phyloP scores from a whole-genome alignment of 2,113 vertebrate genomes.

The Microtus pennsylvanicus region DNA sequence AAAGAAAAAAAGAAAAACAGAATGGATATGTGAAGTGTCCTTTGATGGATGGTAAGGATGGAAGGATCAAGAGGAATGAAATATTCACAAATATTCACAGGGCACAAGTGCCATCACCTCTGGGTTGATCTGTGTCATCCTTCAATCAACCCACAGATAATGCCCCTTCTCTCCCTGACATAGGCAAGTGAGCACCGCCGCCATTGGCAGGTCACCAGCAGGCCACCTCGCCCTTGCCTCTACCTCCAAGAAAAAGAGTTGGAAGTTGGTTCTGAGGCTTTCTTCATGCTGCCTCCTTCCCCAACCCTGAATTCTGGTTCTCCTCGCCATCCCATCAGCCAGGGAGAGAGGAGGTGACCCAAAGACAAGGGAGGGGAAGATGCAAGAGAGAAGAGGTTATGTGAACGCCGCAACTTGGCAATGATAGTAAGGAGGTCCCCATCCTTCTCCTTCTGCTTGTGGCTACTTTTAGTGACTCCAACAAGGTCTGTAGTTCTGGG shows the following conservation, averaged over 20 bases:
- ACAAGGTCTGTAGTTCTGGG: background rate
- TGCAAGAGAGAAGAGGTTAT: background rate
- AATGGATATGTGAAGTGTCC: background rate
- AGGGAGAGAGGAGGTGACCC: background rate
- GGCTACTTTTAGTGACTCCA: background rate
- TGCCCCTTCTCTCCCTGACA: background rate
- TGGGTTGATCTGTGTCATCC: background rate
- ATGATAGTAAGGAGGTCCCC: background rate
- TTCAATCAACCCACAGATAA: background rate
- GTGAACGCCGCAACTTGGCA: background rate
- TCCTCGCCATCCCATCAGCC: background rate
- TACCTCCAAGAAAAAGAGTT: no score
- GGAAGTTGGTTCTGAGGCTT: background rate
- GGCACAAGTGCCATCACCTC: background rate
- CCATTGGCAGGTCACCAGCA: background rate
- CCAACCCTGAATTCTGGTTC: background rate
- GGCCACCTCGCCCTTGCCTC: no score
- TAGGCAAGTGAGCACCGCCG: fast-evolving
- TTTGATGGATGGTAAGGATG: background rate
- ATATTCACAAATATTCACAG: background rate
- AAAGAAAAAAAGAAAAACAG: no score
- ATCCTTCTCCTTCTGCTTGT: no score
- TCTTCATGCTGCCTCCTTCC: background rate
- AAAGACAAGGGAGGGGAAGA: background rate
- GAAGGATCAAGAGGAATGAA: background rate